Evolutionary conservation across 2,797 vertebrate genomes (phyloP), one percentile per base, ranked within the genome.

Genomic region (Mus caroli): DNA sequence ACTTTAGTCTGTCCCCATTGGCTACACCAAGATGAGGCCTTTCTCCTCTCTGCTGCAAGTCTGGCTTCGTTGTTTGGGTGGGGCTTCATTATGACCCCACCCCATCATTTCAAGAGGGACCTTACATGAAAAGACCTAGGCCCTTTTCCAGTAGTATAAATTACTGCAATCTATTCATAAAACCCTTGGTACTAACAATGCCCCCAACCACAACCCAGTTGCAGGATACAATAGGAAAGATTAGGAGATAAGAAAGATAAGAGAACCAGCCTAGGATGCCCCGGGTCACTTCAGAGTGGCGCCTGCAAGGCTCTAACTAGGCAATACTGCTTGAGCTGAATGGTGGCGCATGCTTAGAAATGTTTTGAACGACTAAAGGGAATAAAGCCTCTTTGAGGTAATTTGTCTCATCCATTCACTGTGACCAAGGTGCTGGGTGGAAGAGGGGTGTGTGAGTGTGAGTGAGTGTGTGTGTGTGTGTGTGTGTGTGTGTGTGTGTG

Each of bases 121-220:
- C 3, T 0, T 26, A 0, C 37, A 37, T 20, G 64, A 17, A 43
- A 60, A 22, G 31, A 8, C 15, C 15, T 62, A 1, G 2, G 2
- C 60, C 52, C 11, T 79, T 69, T 87, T 20, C 17, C 6, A 22
- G 1, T 0, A 17, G 40, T 34, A 69, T 26, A 7, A 52, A 43
- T 50, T 56, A 22, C 84, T 4, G 62, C 78, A 64, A 52, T 28
- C 40, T 13, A 28, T 34, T n/a, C 46, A 10, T 3, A 28, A 50
- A n/a, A n/a, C 17, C n/a, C 78, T 85, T 2, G 37, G 50, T 76
- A 67, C 37, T 6, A 13, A 15, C 22, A 7, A 17, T 50, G 26
- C 3, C 52, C 46, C 52, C n/a, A n/a, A 1, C 52, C n/a, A 7
- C 24, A 52, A 24, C 71, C 73, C 62, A 31, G 14, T 54, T 17